Evolutionary conservation across 1,140 invertebrate genomes (phyloP), one percentile per base, ranked within the genome.

Genomic region (Odontomachus brunneus): DNA sequence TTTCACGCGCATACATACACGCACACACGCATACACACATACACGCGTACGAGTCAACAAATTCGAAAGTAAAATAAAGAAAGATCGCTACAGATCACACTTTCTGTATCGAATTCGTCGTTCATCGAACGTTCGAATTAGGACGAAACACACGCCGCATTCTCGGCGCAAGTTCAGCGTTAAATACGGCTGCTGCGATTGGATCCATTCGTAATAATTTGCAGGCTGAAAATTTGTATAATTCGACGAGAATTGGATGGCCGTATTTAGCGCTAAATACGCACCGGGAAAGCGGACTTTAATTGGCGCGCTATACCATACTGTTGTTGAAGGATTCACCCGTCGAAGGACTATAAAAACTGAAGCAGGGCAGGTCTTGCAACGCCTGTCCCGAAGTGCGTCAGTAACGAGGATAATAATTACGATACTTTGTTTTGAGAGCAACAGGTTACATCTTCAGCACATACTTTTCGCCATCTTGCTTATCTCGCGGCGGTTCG

Each of bases 281-380:
- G n/a, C n/a, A 55, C 3, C 48, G 51, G 22, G 14, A 44, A 57
- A 38, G 75, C 75, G 49, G 19, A 9, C n/a, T 55, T 19, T 69
- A 53, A 22, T 71, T 59, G 38, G 67, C 75, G 75, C 75, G 75
- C 75, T 80, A 80, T 80, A 80, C 75, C 75, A 80, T 80, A 80
- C 75, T 80, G 75, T 80, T 80, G 75, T 80, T 80, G 75, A 80
- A 80, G 75, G 75, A 80, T 80, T 71, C 65, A 80, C 75, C 75
- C 75, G 65, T 80, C 65, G 75, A 80, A 80, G 75, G 75, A 80
- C 75, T 53, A 71, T 38, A 57, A 69, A 62, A 22, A 44, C 17
- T 76, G 44, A 80, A 71, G 65, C 51, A 22, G 26, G 51, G 33
- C 24, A 62, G 17, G 57, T 48, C 17, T 59, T 62, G 5, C 7